Base-by-base conservation (phyloP, 2,797 vertebrate genomes). In the Lacerta agilis region DNA sequence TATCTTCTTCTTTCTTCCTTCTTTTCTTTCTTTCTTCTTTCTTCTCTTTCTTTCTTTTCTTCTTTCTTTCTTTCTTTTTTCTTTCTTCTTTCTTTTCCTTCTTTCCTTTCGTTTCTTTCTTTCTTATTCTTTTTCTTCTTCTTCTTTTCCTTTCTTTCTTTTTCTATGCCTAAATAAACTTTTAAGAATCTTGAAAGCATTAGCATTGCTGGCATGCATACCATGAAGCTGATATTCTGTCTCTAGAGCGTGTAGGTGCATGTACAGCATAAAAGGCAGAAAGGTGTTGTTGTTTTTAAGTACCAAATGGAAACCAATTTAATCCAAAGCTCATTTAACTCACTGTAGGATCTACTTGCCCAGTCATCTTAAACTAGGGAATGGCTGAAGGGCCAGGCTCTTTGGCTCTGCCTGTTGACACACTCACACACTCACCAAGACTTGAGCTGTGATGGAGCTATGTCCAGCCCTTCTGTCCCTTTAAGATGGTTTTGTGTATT, bases 111-210 rank as follows among this genome's bases (percentile, higher is more conserved):
- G 73, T 79, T 29, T 82, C 61, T 23, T 41, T 69, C 8, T 3
- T 38, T 27, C 18, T 27, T 33, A n/a, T n/a, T n/a, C n/a, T n/a
- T n/a, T n/a, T n/a, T n/a, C n/a, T n/a, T n/a, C n/a, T 69, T 27
- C 5, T 25, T n/a, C 73, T 71, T 11, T 23, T n/a, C n/a, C 36
- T 64, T 82, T 78, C 10, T 20, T 64, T 33, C 73, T 83, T 82
- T n/a, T n/a, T n/a, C n/a, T n/a, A n/a, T n/a, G n/a, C n/a, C 69
- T 87, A 86, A 90, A 67, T 84, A 76, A 88, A 75, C 71, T 61
- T 85, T 86, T 43, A 83, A 86, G 55, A 76, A 69, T 75, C 87
- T 83, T 86, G 90, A 88, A 83, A 88, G 78, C 76, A 76, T 83
- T 75, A 86, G 29, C 61, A 67, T 36, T 83, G 41, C 8, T 79